Percentiles rank a stretch among this genome's conserved stretches.
These are phyloP conservation scores for Petrocephalus microphthalmus DNA, from an alignment of 2,113 vertebrate species.

Conservation along the genomic window DNA sequence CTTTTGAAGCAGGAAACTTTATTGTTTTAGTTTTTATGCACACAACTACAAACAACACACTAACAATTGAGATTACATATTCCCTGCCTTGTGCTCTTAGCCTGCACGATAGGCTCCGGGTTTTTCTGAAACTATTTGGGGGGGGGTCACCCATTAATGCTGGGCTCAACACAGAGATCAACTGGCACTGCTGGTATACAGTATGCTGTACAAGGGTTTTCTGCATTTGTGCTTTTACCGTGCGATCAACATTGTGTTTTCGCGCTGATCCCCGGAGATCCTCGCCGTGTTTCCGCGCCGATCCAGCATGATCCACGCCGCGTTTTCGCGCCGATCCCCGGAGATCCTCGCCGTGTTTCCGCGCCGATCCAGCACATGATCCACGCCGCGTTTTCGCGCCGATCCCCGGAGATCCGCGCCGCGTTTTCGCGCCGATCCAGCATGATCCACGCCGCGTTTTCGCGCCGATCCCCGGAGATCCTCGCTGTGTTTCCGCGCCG, in stretches of 20 bases:
- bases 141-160: too few relatives aligned
- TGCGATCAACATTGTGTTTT: neutral
- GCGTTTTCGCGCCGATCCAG: too few relatives aligned
- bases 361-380: neutral
- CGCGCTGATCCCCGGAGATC: neutral
- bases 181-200: neutral
- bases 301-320: neutral
- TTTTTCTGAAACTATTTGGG: neutral
- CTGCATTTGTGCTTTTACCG: neutral
- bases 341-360: neutral
- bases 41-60: too few relatives aligned
- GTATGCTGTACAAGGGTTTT: neutral
- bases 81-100: too few relatives aligned
- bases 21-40: too few relatives aligned
- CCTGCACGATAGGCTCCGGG: neutral
- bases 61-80: too few relatives aligned
- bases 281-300: neutral
- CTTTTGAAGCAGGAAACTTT: too few relatives aligned
- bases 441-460: too few relatives aligned
- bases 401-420: too few relatives aligned
- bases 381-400: too few relatives aligned
- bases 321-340: neutral
- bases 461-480: too few relatives aligned
- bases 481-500: too few relatives aligned
- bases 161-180: neutral